Evolutionary conservation across 1,140 invertebrate species (phyloP).

Genomic region (Brachionus rubens): DNA sequence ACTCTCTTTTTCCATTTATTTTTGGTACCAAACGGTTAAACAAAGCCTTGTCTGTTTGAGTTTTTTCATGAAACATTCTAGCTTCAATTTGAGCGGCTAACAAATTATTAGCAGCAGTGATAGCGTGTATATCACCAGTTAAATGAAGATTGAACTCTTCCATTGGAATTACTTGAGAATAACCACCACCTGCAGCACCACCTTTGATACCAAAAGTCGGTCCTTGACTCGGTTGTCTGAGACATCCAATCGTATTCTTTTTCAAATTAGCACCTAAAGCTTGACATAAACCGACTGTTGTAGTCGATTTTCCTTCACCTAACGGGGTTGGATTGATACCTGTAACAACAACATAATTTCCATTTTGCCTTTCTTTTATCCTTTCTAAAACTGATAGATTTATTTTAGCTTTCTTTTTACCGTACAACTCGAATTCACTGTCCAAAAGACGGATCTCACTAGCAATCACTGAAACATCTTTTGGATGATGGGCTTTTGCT

Average conservation of each 20-base stretch:
- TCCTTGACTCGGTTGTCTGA: constrained; percentile 96
- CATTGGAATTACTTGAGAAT: constrained; percentile 95
- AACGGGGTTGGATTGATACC: constrained; percentile 61
- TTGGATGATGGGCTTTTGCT: constrained; percentile 79
- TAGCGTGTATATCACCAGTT: constrained; percentile 97
- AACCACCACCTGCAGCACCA: constrained; percentile 89
- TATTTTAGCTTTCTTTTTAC: constrained; percentile 92
- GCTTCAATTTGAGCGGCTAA: constrained; percentile 82
- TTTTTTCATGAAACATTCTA: constrained; percentile 89
- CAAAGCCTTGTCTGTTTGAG: constrained; percentile 78
- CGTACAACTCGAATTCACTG: constrained; percentile 82
- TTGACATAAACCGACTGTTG: constrained; percentile 86
- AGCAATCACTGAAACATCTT: constrained; percentile 67
- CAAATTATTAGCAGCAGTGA: constrained; percentile 94
- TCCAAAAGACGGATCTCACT: constrained; percentile 77
- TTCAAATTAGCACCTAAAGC: constrained; percentile 79
- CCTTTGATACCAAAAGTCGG: constrained; percentile 85
- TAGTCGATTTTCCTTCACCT: constrained; percentile 95
- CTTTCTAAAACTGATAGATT: constrained; percentile 75
- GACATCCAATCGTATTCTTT: constrained; percentile 85
- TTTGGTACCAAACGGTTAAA: constrained; percentile 81
- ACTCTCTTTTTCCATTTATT: constrained; percentile 72
- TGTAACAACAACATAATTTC: constrained; percentile 90
- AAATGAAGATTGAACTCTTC: constrained; percentile 98
- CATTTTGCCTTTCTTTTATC: constrained; percentile 68